Conservation (phyloP, 1,140 invertebrate genomes). For the Tetramorium alpestre region DNA sequence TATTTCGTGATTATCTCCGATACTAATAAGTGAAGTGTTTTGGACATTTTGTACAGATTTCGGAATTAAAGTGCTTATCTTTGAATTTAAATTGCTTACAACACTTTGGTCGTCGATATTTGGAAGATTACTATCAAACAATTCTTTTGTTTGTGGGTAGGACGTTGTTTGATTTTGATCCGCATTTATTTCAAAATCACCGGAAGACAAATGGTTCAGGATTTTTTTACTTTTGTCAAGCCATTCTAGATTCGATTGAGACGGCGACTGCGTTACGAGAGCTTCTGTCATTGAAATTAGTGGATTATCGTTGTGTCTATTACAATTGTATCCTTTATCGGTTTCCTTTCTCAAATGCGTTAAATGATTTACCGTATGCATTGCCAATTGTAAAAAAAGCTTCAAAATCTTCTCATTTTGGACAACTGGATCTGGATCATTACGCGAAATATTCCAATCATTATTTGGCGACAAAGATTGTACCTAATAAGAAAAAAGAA, state of each 20-base stretch:
- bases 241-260: neutral
- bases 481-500: constrained; percentile 22
- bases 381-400: constrained; percentile 31
- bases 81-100: neutral
- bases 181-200: constrained; percentile 4
- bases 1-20: neutral
- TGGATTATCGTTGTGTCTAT: neutral
- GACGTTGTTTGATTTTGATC: neutral
- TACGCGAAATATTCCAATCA: neutral
- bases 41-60: neutral
- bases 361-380: neutral
- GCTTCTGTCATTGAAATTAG: neutral
- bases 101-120: too few species aligned
- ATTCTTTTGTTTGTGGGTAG: neutral
- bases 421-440: constrained; percentile 6
- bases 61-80: neutral
- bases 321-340: neutral
- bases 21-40: neutral
- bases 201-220: neutral
- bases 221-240: neutral
- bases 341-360: neutral
- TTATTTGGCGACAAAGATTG: constrained; percentile 28
- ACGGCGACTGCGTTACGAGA: neutral
- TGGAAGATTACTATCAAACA: neutral
- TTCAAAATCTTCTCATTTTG: constrained; percentile 28